Base-by-base conservation (phyloP, 2,113 vertebrate genomes). In the Stegastes partitus region DNA sequence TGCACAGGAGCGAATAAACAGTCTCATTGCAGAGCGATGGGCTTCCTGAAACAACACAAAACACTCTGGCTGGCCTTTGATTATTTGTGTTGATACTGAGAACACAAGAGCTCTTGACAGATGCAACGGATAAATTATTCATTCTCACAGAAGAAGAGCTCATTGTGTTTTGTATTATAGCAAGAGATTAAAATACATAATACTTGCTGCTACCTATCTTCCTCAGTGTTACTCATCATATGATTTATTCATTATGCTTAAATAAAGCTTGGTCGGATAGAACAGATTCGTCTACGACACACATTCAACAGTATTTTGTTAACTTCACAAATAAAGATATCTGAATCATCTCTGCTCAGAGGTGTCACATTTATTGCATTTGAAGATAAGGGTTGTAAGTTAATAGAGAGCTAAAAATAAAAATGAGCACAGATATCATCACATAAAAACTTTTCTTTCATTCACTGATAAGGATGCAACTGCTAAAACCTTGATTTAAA, bases 61-160 rank as follows among this genome's bases (percentile, higher is more conserved):
- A 58, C 53, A 45, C 56, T 19, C 31, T 9, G 45, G 25, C 72
- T 44, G 64, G 55, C 44, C 80, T 84, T 81, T 88, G 68, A 89
- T 83, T 85, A 79, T 74, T 79, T 86, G 49, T 84, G 71, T 82
- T 83, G 63, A 74, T 77, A 37, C 31, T 42, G 28, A 74, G 4
- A 79, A 64, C 74, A 81, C 37, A 45, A 79, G 75, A 74, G 77
- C 79, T 83, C 84, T 87, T 58, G 26, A 81, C 69, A 47, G 65
- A 55, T 11, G 25, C 56, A 22, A 21, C n/a, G 37, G 51, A 85
- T 82, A 42, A 55, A 91, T 91, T 25, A 86, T 83, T 84, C 62
- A 81, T 72, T 49, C 21, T 53, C 19, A 1, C 42, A 63, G 23
- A 79, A 21, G 22, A 79, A 15, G 21, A 11, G 28, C 51, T 50